phyloP scores from a whole-genome alignment of 2,888 invertebrate species.

The Leptopilina syphax region DNA sequence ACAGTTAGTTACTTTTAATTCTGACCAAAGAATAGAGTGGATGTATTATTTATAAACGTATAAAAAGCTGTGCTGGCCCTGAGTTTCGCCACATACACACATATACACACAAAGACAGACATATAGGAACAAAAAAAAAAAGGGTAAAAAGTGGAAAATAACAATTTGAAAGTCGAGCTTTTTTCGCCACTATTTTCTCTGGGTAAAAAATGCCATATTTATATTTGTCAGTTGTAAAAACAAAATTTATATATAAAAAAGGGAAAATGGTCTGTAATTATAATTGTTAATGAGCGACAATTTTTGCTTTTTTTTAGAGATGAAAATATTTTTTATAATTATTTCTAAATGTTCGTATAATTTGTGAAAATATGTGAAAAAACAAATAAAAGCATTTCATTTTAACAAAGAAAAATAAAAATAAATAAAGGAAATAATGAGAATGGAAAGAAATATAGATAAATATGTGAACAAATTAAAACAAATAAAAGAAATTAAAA shows the following conservation, averaged over 20 bases:
- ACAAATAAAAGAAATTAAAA: no score
- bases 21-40: background rate
- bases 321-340: no score
- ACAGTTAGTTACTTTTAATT: conserved; percentile 1
- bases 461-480: no score
- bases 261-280: background rate
- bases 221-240: conserved; percentile 8
- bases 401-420: no score
- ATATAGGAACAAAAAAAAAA: background rate
- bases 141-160: background rate
- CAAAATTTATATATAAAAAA: background rate
- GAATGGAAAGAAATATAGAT: no score
- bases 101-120: background rate
- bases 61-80: background rate
- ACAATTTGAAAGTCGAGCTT: background rate
- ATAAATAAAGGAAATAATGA: no score
- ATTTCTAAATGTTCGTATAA: no score
- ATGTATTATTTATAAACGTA: conserved; percentile 10
- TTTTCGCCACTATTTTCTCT: background rate
- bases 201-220: background rate
- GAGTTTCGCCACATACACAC: background rate
- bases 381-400: no score
- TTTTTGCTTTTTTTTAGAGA: no score
- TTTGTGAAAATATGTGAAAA: no score
- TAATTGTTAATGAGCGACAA: background rate